Evolutionary conservation across 2,797 vertebrate species (phyloP).

Genomic region (Enoplosus armatus): DNA sequence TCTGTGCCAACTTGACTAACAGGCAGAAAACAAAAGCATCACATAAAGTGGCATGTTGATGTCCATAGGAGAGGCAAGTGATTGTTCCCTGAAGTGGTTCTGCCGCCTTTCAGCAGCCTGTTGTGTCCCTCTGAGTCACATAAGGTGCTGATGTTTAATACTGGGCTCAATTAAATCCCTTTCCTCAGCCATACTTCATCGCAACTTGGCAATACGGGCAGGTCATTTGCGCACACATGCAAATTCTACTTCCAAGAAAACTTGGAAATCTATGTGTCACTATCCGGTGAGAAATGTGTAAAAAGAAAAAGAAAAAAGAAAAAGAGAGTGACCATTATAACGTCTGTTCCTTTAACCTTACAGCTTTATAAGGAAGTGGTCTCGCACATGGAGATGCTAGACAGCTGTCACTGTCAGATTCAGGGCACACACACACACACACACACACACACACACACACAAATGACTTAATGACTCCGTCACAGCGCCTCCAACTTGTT

Average conservation of each 20-base stretch:
- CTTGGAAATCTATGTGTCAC: background rate
- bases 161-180: conserved; percentile 23
- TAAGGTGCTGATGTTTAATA: conserved; percentile 48
- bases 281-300: background rate
- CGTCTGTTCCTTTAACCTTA: background rate
- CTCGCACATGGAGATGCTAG: conserved; percentile 43
- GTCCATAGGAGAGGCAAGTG: conserved; percentile 48
- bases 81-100: conserved; percentile 66
- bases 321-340: background rate
- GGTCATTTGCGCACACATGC: conserved; percentile 43
- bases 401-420: conserved; percentile 51
- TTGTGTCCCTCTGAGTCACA: conserved; percentile 65
- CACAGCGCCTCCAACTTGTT: conserved; percentile 11
- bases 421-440: background rate
- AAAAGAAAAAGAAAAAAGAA: no score
- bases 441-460: background rate
- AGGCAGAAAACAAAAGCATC: conserved; percentile 63
- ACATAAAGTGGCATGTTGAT: conserved; percentile 24
- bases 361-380: conserved; percentile 53
- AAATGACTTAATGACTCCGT: conserved; percentile 16
- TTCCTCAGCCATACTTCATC: conserved; percentile 5
- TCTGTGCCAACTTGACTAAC: conserved; percentile 61
- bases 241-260: conserved; percentile 22
- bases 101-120: conserved; percentile 55
- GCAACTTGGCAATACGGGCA: conserved; percentile 3